Evolutionary conservation across 2,113 vertebrate species (phyloP).

Genomic region (Nanorana parkeri): DNA sequence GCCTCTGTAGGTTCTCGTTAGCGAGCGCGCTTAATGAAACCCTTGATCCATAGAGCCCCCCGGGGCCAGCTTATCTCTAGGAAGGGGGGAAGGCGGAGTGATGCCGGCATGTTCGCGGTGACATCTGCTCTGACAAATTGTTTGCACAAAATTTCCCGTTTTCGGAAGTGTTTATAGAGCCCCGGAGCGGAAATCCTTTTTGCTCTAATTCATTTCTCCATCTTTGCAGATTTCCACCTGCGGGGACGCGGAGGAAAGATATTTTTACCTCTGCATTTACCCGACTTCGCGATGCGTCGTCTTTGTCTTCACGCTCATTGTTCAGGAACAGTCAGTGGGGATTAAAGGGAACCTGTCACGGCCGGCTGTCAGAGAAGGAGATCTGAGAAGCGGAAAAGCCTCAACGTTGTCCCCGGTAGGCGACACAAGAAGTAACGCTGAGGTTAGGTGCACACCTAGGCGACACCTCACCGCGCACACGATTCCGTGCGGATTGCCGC

Average conservation of each 20-base stretch:
- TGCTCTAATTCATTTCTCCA: constrained; percentile 36
- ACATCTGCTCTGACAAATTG: constrained; percentile 50
- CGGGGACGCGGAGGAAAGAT: constrained; percentile 10
- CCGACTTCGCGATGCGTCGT: neutral
- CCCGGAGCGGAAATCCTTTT: constrained; percentile 30
- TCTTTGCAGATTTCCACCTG: constrained; percentile 40
- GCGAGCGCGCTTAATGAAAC: neutral
- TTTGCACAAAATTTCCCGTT: constrained; percentile 24
- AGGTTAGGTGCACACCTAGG: too few species aligned
- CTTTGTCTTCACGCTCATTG: constrained; percentile 4
- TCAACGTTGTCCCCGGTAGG: too few species aligned
- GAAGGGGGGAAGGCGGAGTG: constrained; percentile 8
- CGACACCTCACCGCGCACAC: too few species aligned
- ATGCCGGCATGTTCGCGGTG: constrained; percentile 31
- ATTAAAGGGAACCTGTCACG: too few species aligned
- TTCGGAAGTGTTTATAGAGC: constrained; percentile 30
- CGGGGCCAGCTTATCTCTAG: constrained; percentile 32
- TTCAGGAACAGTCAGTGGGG: neutral
- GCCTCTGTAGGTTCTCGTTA: constrained; percentile 32
- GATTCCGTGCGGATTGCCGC: too few species aligned
- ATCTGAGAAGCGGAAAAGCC: too few species aligned
- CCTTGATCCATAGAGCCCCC: constrained; percentile 14
- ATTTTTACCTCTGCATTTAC: constrained; percentile 42
- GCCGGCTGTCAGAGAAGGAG: too few species aligned
- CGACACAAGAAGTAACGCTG: too few species aligned